Conservation (phyloP, 37 sponge, comb jelly and placozoan species). For the Diacarnus erythraeanus region DNA sequence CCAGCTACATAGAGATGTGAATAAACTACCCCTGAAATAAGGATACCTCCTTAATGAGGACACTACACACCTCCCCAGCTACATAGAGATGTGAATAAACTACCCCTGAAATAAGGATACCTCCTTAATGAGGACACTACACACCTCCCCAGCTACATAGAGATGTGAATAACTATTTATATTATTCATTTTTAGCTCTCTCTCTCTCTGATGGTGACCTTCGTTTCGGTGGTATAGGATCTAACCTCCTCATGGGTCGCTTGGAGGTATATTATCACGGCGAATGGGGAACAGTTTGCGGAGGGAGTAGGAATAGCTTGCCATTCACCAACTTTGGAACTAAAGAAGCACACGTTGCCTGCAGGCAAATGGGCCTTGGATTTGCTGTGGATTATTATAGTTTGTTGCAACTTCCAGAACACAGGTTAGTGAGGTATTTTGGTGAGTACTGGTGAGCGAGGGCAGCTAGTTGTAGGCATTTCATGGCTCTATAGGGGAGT, state of each 20-base stretch:
- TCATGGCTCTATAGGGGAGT: too few relatives aligned
- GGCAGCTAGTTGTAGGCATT: too few relatives aligned
- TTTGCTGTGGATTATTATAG: constrained; percentile 14
- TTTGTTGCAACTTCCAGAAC: neutral
- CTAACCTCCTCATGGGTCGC: constrained; percentile 8
- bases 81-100: too few relatives aligned
- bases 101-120: too few relatives aligned
- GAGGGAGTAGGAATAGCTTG: neutral
- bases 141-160: too few relatives aligned
- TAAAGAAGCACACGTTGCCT: constrained; percentile 21
- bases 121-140: too few relatives aligned
- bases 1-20: too few relatives aligned
- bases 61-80: too few relatives aligned
- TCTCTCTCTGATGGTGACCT: neutral
- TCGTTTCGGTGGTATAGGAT: constrained; percentile 8
- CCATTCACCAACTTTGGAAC: neutral
- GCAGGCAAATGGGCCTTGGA: constrained; percentile 55
- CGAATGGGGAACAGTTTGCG: constrained; percentile 55
- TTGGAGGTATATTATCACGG: constrained; percentile 34
- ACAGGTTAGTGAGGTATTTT: neutral
- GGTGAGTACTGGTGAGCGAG: neutral
- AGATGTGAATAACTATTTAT: too few relatives aligned
- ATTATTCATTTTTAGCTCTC: neutral
- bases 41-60: too few relatives aligned
- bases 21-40: too few relatives aligned